phyloP scores from a whole-genome alignment of 2,888 invertebrate genomes.

The Seira musarum region DNA sequence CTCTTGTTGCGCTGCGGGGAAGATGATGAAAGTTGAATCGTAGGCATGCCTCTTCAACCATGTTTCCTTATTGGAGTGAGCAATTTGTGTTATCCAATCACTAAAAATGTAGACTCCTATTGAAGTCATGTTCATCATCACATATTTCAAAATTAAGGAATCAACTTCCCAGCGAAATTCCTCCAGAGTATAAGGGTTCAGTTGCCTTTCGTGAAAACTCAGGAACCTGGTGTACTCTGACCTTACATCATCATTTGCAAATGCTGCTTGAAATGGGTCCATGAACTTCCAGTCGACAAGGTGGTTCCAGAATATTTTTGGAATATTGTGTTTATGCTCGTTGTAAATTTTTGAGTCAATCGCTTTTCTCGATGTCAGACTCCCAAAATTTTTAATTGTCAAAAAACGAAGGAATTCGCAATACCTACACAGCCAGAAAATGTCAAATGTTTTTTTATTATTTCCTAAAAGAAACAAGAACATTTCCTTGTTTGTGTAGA shows the following conservation, averaged over 20 bases:
- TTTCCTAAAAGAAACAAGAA: not conserved
- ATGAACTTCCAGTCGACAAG: not conserved
- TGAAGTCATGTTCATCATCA: conserved; percentile 13
- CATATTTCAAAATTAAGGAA: not conserved
- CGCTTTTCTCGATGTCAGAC: not conserved
- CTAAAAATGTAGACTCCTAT: not conserved
- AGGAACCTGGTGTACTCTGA: not conserved
- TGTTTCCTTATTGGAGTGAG: not conserved
- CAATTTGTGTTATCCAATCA: not conserved
- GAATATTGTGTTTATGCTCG: not conserved
- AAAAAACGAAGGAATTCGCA: not conserved
- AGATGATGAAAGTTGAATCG: not conserved
- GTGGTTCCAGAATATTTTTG: not conserved
- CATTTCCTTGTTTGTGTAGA: conserved; percentile 15
- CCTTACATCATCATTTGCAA: not conserved
- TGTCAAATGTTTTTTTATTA: not conserved
- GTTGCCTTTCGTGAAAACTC: not conserved
- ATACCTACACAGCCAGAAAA: conserved; percentile 22
- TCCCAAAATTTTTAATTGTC: not conserved
- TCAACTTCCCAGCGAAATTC: conserved; percentile 9
- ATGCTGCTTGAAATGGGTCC: not conserved
- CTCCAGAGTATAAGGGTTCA: not conserved
- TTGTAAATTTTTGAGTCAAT: not conserved
- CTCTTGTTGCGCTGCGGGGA: conserved; percentile 15
- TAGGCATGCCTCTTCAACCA: not conserved